A percentile compares a stretch with the other conserved stretches of the same genome.
Evolutionary conservation across 2,113 vertebrate genomes (phyloP).

Genomic region (Forbesichthys papilliferus): DNA sequence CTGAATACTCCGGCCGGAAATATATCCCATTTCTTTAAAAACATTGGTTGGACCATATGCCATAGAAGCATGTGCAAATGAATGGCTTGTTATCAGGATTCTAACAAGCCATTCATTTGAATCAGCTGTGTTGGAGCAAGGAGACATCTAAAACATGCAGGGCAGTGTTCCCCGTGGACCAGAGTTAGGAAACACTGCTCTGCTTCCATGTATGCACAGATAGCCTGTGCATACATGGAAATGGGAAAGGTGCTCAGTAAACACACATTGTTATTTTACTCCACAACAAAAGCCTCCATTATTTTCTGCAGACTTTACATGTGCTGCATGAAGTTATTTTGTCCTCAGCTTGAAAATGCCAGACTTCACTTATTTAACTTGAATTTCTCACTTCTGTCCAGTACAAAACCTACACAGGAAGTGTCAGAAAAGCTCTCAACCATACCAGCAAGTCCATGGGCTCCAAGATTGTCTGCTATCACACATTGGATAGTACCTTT

Average conservation of each 20-base stretch:
- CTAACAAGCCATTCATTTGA: no score
- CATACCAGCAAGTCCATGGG: conserved; percentile 1
- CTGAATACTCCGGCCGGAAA: no score
- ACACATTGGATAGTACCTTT: no score
- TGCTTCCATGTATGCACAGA: not conserved
- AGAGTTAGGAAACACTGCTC: not conserved
- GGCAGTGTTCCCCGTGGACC: no score
- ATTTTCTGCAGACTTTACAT: not conserved
- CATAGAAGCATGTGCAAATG: no score
- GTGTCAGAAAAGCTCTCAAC: not conserved
- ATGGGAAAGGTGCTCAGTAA: not conserved
- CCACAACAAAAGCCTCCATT: not conserved
- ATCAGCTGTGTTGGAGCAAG: no score
- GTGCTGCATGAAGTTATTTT: not conserved
- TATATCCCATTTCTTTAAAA: no score
- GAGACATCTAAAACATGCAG: no score
- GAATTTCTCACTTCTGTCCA: not conserved
- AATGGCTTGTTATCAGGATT: no score
- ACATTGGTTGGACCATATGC: no score
- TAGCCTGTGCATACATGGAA: conserved; percentile 12
- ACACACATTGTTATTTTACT: not conserved
- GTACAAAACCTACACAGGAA: not conserved
- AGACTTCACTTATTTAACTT: not conserved
- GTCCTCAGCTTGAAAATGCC: not conserved
- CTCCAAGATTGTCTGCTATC: not conserved